A percentile compares a stretch with the other conserved stretches of the same genome.
Evolutionary conservation across 2,113 vertebrate species (phyloP).

Genomic region (Sander lucioperca): DNA sequence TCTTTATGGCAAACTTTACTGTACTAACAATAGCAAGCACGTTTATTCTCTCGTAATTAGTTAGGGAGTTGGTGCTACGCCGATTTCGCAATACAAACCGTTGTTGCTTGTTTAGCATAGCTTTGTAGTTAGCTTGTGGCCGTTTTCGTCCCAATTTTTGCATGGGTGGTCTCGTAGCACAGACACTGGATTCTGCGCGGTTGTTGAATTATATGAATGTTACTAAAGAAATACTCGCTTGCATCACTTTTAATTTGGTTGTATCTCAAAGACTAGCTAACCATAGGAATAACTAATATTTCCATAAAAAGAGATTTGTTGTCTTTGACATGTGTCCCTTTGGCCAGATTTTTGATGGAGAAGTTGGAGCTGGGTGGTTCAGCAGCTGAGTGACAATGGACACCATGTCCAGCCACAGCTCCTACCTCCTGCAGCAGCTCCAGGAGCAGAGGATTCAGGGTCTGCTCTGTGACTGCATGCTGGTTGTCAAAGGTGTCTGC

Average conservation of each 20-base stretch:
- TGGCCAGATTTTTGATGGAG: constrained; percentile 31
- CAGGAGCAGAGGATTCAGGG: constrained; percentile 98
- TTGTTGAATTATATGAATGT: constrained; percentile 18
- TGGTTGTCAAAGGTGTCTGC: constrained; percentile 97
- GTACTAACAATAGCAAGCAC: neutral
- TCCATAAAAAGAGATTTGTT: neutral
- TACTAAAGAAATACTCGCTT: neutral
- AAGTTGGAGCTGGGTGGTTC: constrained; percentile 40
- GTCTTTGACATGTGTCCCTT: constrained; percentile 3
- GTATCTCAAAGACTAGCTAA: neutral
- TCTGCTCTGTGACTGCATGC: constrained; percentile 96
- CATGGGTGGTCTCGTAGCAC: constrained; percentile 63
- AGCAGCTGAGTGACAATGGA: constrained; percentile 87
- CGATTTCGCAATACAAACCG: rapidly evolving
- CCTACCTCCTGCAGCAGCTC: constrained; percentile 96
- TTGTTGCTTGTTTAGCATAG: constrained; percentile 18
- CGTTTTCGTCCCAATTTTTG: constrained; percentile 61
- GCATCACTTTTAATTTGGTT: neutral
- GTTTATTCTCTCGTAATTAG: neutral
- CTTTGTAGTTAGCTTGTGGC: constrained; percentile 28
- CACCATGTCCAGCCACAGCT: constrained; percentile 91
- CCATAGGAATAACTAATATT: neutral
- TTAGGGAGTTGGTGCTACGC: neutral
- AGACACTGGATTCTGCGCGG: constrained; percentile 35
- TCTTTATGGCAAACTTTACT: neutral